A percentile compares a stretch with the other conserved stretches of the same genome.
Conservation (phyloP, 2,888 invertebrate species). For the Fissipunctia ypsillon region DNA sequence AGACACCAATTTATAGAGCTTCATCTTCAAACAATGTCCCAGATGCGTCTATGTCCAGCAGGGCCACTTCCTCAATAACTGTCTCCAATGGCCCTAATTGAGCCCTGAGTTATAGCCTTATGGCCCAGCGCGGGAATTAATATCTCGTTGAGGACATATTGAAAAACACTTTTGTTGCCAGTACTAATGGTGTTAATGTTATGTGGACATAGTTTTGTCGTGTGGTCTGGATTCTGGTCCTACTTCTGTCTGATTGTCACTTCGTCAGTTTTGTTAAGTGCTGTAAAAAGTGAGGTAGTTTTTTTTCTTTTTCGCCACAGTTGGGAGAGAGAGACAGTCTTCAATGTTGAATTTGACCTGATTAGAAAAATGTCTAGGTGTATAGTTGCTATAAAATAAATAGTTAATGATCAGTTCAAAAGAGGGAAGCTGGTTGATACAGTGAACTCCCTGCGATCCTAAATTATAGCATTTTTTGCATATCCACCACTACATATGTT, state of each 20-base stretch:
- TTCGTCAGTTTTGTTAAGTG: slow-evolving; percentile 1
- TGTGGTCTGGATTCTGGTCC: slow-evolving; percentile 14
- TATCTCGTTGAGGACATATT: slow-evolving; percentile 55
- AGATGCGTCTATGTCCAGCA: slow-evolving; percentile 62
- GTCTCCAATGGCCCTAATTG: slow-evolving; percentile 76
- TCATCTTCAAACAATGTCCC: slow-evolving; percentile 65
- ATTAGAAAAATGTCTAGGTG: background rate
- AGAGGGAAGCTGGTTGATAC: too few relatives aligned
- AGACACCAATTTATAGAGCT: slow-evolving; percentile 32
- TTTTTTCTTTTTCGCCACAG: background rate
- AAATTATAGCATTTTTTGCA: background rate
- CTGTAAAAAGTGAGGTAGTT: slow-evolving; percentile 1
- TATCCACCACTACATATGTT: background rate
- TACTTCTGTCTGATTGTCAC: slow-evolving; percentile 22
- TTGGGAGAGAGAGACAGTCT: background rate
- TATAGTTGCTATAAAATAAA: too few relatives aligned
- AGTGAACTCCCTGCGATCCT: too few relatives aligned
- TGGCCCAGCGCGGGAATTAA: slow-evolving; percentile 49
- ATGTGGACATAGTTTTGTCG: slow-evolving; percentile 19
- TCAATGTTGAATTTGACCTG: background rate
- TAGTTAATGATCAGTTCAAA: too few relatives aligned
- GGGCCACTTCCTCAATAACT: slow-evolving; percentile 77
- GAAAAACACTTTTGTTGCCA: slow-evolving; percentile 57
- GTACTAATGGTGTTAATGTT: slow-evolving; percentile 50
- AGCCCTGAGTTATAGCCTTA: slow-evolving; percentile 68